Evolutionary conservation across 2,797 vertebrate genomes (phyloP).

Genomic region (Leptoclinus maculatus): DNA sequence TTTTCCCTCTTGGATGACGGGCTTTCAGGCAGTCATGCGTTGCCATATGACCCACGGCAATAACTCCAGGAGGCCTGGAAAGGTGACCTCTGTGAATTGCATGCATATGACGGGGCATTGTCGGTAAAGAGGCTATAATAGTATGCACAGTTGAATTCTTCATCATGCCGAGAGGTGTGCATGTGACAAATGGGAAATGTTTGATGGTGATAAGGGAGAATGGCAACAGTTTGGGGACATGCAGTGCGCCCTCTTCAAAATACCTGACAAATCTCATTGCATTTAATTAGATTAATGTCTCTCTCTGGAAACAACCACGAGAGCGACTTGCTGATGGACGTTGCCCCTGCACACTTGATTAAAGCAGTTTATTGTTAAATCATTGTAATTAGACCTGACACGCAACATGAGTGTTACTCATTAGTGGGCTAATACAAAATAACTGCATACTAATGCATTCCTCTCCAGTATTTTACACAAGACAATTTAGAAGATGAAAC

Average conservation of each 20-base stretch:
- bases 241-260: slow-evolving; percentile 47
- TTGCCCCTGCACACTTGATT: slow-evolving; percentile 54
- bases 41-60: slow-evolving; percentile 75
- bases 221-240: slow-evolving; percentile 52
- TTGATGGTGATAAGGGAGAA: slow-evolving; percentile 40
- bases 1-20: slow-evolving; percentile 73
- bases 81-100: slow-evolving; percentile 83
- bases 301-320: slow-evolving; percentile 45
- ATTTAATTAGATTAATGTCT: slow-evolving; percentile 71
- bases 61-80: slow-evolving; percentile 76
- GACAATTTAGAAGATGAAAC: background rate
- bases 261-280: slow-evolving; percentile 64
- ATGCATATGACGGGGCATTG: slow-evolving; percentile 68
- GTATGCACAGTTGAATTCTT: slow-evolving; percentile 72
- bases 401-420: slow-evolving; percentile 37
- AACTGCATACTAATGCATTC: slow-evolving; percentile 27
- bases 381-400: slow-evolving; percentile 56
- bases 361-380: slow-evolving; percentile 61
- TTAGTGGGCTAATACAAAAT: slow-evolving; percentile 40
- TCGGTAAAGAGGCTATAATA: slow-evolving; percentile 71
- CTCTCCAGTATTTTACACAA: background rate
- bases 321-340: slow-evolving; percentile 51
- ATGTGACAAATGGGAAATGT: slow-evolving; percentile 73
- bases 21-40: slow-evolving; percentile 75
- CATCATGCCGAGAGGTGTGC: slow-evolving; percentile 62